These are phyloP conservation scores for Paragorgia papillata DNA, from an alignment of 92 coral and sea anemone species.

Conservation along the genomic window DNA sequence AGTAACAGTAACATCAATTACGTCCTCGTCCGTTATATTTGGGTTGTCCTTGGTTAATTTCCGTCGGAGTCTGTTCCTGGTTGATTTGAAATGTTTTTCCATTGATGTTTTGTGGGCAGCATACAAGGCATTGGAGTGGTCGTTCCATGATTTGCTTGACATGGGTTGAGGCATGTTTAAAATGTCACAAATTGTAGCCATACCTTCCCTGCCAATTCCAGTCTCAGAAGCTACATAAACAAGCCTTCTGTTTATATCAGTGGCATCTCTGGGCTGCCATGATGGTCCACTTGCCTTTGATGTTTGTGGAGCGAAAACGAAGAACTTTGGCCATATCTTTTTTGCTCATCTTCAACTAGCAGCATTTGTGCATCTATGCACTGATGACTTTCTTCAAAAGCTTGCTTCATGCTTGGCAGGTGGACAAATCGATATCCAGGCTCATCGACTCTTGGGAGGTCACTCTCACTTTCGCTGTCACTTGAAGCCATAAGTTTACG, in stretches of 20 bases:
- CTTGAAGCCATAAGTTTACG: not conserved
- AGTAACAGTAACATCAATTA: constrained; percentile 45
- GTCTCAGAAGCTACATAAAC: constrained; percentile 60
- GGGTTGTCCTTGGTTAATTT: constrained; percentile 29
- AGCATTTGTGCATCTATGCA: constrained; percentile 42
- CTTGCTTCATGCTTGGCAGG: constrained; percentile 34
- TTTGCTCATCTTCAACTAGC: constrained; percentile 43
- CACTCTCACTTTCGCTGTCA: constrained; percentile 11
- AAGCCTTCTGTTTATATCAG: constrained; percentile 47
- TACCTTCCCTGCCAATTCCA: constrained; percentile 55
- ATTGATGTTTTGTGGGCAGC: constrained; percentile 31
- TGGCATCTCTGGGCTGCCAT: constrained; percentile 51
- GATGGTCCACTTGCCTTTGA: constrained; percentile 36
- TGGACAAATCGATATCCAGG: constrained; percentile 58
- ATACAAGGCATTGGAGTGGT: constrained; percentile 31
- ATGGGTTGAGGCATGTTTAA: constrained; percentile 60
- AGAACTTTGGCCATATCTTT: constrained; percentile 53
- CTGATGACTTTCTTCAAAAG: constrained; percentile 48
- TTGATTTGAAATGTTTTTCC: constrained; percentile 13
- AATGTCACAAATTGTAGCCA: constrained; percentile 53
- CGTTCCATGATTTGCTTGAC: constrained; percentile 42
- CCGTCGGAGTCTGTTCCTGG: constrained; percentile 23
- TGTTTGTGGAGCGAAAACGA: constrained; percentile 47
- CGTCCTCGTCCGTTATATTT: not conserved
- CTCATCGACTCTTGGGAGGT: constrained; percentile 1